Evolutionary conservation across 2,888 invertebrate species (phyloP).

Genomic region (Conops quadrifasciatus): DNA sequence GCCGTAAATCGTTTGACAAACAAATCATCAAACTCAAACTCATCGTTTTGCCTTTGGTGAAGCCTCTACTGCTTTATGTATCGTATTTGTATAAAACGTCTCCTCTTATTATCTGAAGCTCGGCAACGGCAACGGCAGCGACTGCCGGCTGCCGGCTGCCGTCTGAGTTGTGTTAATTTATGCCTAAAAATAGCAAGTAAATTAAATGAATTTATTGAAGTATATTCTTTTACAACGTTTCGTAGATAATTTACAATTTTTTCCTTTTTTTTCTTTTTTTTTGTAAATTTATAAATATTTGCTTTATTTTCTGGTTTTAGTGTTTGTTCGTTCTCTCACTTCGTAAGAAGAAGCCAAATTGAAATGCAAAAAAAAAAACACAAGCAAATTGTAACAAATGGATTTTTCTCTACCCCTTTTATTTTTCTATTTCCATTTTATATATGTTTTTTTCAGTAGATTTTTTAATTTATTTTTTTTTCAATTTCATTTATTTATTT

Average conservation of each 20-base stretch:
- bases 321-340: not conserved
- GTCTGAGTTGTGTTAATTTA: slow-evolving; percentile 30
- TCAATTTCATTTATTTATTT: too few relatives aligned
- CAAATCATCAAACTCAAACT: too few relatives aligned
- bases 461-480: too few relatives aligned
- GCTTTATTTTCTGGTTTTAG: not conserved
- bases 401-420: not conserved
- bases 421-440: not conserved
- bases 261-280: not conserved
- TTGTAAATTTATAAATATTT: not conserved
- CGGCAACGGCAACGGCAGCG: not conserved
- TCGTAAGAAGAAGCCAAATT: not conserved
- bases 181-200: slow-evolving; percentile 24
- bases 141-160: too few relatives aligned
- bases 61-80: not conserved
- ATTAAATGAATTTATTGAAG: slow-evolving; percentile 32
- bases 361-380: too few relatives aligned
- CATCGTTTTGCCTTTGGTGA: slow-evolving; percentile 3
- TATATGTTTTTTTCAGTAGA: not conserved
- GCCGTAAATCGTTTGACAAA: too few relatives aligned
- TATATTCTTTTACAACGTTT: not conserved
- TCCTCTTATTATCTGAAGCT: slow-evolving; percentile 18
- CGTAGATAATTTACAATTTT: not conserved
- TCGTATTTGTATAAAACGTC: not conserved
- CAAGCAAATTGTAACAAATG: too few relatives aligned